Evolutionary conservation across 2,113 vertebrate genomes (phyloP), one percentile per base, ranked within the genome.

Genomic region (Pimephales promelas): DNA sequence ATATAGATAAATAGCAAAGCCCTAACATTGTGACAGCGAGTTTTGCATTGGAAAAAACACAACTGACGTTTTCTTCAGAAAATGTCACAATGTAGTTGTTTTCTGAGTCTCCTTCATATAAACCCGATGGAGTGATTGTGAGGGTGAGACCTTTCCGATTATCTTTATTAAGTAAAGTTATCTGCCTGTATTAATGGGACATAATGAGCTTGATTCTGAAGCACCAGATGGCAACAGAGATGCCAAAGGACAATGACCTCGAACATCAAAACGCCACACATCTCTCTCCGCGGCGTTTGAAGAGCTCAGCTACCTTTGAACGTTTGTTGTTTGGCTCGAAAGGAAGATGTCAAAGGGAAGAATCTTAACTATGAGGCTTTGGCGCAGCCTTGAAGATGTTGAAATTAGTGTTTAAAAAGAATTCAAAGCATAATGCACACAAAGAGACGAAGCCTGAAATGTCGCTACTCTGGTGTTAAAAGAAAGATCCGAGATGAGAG

Each of bases 401-500:
- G 92, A 93, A 94, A 94, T 94, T 90, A 93, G 93, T 92, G 89
- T 93, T 93, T 93, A 90, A 93, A 93, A 92, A 91, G 90, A 90
- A 90, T 92, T 94, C 93, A 93, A 94, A 94, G 93, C 90, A 89
- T 90, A 92, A 92, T 92, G 92, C 91, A 92, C 92, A 92, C 90
- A 85, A 90, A 90, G 89, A 87, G 90, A 89, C 89, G 89, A 90
- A 90, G 87, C 54, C 70, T 92, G 91, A 94, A 93, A 93, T 92
- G 92, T 92, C 89, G 91, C 90, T 89, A 89, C 91, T 92, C 91
- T 92, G 88, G 91, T 90, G 93, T 93, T 91, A 92, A 94, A 94
- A 93, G 92, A 89, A 92, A 93, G 91, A 92, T 90, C 89, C 88
- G 89, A 93, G 93, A 95, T 93, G 93, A 94, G 92, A 95, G 92